Conservation (phyloP, 2,888 invertebrate species). For the Odontomyia ornata region DNA sequence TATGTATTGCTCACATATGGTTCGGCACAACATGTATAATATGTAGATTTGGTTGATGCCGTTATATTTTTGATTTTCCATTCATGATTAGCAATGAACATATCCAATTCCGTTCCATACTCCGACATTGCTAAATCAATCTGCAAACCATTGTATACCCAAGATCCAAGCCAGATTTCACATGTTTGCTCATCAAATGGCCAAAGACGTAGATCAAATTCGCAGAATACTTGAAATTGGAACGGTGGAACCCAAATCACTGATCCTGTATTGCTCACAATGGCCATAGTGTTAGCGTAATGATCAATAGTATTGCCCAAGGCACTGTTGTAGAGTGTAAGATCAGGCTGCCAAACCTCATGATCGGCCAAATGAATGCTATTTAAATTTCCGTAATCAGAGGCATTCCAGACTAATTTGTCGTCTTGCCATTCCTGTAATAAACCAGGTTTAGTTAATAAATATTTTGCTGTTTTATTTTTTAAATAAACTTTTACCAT, state of each 20-base stretch:
- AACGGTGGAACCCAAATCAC: conserved; percentile 75
- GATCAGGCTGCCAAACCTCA: conserved; percentile 83
- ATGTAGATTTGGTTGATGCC: conserved; percentile 57
- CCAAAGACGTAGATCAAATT: conserved; percentile 75
- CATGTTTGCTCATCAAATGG: conserved; percentile 78
- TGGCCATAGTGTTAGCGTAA: conserved; percentile 68
- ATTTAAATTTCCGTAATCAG: conserved; percentile 72
- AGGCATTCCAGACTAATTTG: conserved; percentile 76
- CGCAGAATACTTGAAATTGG: conserved; percentile 72
- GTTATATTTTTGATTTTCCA: conserved; percentile 64
- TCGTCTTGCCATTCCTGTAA: conserved; percentile 78
- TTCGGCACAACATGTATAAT: conserved; percentile 68
- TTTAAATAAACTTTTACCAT: conserved; percentile 66
- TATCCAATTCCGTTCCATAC: conserved; percentile 52
- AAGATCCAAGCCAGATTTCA: conserved; percentile 75
- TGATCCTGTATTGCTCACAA: conserved; percentile 64
- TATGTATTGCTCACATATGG: conserved; percentile 68
- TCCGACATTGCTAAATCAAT: conserved; percentile 64
- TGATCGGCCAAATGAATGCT: conserved; percentile 71
- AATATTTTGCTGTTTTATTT: not conserved
- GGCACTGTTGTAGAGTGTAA: conserved; percentile 76
- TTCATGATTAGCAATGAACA: conserved; percentile 59
- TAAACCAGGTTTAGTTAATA: too few relatives aligned
- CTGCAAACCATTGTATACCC: conserved; percentile 72
- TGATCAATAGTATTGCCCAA: conserved; percentile 69